Base-by-base conservation (phyloP, 30 jellyfish, hydroid and myxozoan genomes). In the Cassiopea xamachana region DNA sequence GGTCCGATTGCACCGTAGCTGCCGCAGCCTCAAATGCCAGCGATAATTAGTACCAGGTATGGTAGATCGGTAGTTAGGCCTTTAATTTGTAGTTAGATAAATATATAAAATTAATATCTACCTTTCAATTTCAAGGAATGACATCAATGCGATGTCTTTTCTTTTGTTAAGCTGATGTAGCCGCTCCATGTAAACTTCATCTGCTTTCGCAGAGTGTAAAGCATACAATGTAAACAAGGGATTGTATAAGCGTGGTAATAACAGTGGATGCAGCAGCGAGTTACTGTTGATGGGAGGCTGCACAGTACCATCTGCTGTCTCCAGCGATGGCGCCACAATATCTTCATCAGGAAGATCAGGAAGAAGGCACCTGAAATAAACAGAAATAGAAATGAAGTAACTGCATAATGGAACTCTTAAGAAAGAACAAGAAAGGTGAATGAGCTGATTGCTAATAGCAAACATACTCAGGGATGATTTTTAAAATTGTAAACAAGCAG, bases 271-370 rank as follows among this genome's bases (percentile, higher is more conserved):
- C 17, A 94, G 92, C 14, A 94, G 75, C 73, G 88, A 60, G 9
- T 73, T 82, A 78, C 98, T 94, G 78, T 91, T 94, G 18, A 94
- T 79, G 10, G 58, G 88, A 10, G 72, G 79, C 7, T 89, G 89
- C 6, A 58, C 93, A 27, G 77, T 89, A 50, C 95, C 97, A 73
- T 77, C 84, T 7, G 89, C 93, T 70, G 69, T 60, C 69, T 94
- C 94, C 44, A 84, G 86, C 1, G 98, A 73, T 60, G 89, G 89
- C 81, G 89, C 19, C 5, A 94, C 97, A 75, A 84, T 84, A 44
- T 94, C 98, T 89, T 94, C 98, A 73, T 94, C 97, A 49, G 92
- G 98, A 39, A 94, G 93, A 61, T 87, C 92, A 13, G 97, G 97
- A 70, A 89, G 89, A 1, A 94, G 5, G 64, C 77, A 17, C 91